Base-by-base conservation (phyloP, 1,140 invertebrate genomes). In the Drosophila prosaltans region DNA sequence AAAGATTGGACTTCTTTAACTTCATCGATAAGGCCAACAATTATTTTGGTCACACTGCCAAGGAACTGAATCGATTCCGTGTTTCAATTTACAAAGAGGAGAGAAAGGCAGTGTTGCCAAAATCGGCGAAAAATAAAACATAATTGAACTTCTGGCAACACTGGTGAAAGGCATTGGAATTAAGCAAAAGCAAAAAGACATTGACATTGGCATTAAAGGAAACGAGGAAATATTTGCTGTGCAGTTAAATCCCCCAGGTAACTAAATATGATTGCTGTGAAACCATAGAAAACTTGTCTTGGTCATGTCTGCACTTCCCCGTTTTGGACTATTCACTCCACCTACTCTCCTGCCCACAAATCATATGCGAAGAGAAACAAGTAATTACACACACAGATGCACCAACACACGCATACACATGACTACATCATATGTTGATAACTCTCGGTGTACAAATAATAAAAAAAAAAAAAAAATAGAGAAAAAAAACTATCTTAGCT, bases 131-230 rank as follows among this genome's bases (percentile, higher is more conserved):
- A 51, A 51, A 3, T 21, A 26, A 51, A 51, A 16, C 45, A 21
- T 10, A 26, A 10, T 26, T 51, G 2, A 10, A 26, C 24, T 24
- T 51, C 45, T 26, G 45, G 45, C 21, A 51, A 51, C 45, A 51
- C 45, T 51, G 45, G 81, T 81, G 72, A 84, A 84, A 84, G 81
- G 78, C 73, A 77, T 84, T 72, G 78, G 77, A 73, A 79, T 66
- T 76, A 73, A 70, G 60, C 61, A 74, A 74, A 69, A 51, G 45
- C 45, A 51, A 51, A 51, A 51, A 51, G 45, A 51, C 45, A 51
- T 51, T 51, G 45, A 51, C 45, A 51, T 51, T 51, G 45, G 45
- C 45, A 51, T 51, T 51, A 51, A 51, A 51, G 45, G 45, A 51
- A 51, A 51, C 45, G 45, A 51, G 8, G 8, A 51, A 51, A 9